Base-by-base conservation (phyloP, 2,113 vertebrate genomes). In the Cettia cetti region DNA sequence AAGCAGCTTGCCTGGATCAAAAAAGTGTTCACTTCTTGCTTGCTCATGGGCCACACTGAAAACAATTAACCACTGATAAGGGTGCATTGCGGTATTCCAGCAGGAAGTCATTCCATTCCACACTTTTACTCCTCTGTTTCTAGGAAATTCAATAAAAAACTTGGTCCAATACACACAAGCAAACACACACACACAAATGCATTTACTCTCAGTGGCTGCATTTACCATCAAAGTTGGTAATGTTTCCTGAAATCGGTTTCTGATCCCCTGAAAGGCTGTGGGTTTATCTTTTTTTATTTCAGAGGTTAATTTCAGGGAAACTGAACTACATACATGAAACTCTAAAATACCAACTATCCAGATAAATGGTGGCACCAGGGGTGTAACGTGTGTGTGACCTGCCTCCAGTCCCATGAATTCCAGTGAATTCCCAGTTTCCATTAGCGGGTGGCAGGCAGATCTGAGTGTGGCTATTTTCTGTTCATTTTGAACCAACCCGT, bases 181-280 rank as follows among this genome's bases (percentile, higher is more conserved):
- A n/a, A 28, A 31, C 24, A 24, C 27, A 42, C 11, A 35, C 24
- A 47, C 0, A 88, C 23, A 26, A 65, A 75, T 59, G n/a, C 57
- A 45, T 82, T 77, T 76, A 61, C 56, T 90, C 88, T 95, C 42
- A n/a, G 92, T 70, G 96, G 82, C 96, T 89, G 66, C 19, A 2
- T 95, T 97, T 97, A 97, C 83, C 82, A 94, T 97, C 94, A 97
- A 89, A 96, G 92, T 69, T 87, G 45, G 78, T 91, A 94, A 66
- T 69, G 50, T 96, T 98, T 98, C 97, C 97, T 97, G 97, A 98
- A 97, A 89, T 47, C 86, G 95, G 96, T 97, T 97, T 97, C 96
- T 97, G 94, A 97, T 97, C 97, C 96, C 78, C 76, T 69, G 92
- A 97, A 81, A 94, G 96, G 72, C 80, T 97, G 90, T 24, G 91